A percentile compares a stretch with the other conserved stretches of the same genome.
These are phyloP conservation scores for Steinernema hermaphroditum DNA, from an alignment of 2,888 invertebrate genomes.

Conservation along the genomic window DNA sequence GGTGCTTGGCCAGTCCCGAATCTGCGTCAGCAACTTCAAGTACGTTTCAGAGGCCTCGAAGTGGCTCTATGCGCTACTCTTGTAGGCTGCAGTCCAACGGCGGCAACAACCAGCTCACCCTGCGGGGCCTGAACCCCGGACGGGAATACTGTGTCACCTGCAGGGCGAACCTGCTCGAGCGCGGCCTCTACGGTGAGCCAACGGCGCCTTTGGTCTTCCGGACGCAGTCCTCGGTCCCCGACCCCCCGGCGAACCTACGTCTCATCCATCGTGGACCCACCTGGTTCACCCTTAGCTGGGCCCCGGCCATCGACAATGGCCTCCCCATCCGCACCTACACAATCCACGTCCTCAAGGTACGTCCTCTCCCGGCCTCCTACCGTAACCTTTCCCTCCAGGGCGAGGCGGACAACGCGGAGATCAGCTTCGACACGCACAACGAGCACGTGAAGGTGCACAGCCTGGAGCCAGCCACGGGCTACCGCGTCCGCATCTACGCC, in stretches of 20 bases:
- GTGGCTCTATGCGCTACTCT: not conserved
- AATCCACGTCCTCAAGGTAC: slow-evolving; percentile 46
- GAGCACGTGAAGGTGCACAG: slow-evolving; percentile 71
- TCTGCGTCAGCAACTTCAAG: slow-evolving; percentile 29
- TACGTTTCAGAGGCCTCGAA: slow-evolving; percentile 20
- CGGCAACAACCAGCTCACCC: slow-evolving; percentile 40
- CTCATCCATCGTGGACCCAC: slow-evolving; percentile 40
- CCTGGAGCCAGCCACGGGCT: slow-evolving; percentile 76
- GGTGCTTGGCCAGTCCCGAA: slow-evolving; percentile 5
- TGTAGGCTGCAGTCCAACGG: slow-evolving; percentile 9
- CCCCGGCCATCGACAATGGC: slow-evolving; percentile 38
- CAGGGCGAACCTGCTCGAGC: slow-evolving; percentile 53
- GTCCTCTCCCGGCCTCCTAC: not conserved
- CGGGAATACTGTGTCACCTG: slow-evolving; percentile 56
- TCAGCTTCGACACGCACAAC: slow-evolving; percentile 45
- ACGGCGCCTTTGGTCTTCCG: slow-evolving; percentile 73
- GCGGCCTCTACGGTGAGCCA: slow-evolving; percentile 55
- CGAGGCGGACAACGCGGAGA: slow-evolving; percentile 43
- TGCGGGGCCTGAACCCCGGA: slow-evolving; percentile 54
- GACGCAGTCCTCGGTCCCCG: slow-evolving; percentile 81
- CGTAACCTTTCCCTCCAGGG: slow-evolving; percentile 36
- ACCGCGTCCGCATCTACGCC: slow-evolving; percentile 81
- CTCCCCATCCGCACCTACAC: slow-evolving; percentile 40
- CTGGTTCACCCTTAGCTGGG: slow-evolving; percentile 49
- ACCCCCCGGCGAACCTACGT: slow-evolving; percentile 60